Conservation (phyloP, 37 sponge, comb jelly and placozoan species). For the Theonella swinhoei region DNA sequence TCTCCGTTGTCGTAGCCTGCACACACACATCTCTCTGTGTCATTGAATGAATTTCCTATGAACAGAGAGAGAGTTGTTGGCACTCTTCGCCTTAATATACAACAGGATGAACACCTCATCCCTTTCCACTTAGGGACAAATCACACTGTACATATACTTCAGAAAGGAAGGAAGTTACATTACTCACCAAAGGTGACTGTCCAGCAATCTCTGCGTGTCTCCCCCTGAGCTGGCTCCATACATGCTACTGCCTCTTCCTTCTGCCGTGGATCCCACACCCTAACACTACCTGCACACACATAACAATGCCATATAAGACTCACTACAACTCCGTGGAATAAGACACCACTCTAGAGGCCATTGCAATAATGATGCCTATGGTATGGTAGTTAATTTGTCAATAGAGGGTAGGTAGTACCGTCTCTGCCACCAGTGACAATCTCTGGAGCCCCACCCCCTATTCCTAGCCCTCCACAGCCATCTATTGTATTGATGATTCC, state of each 20-base stretch:
- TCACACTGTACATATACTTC: neutral
- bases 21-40: conserved; percentile 92
- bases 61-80: neutral
- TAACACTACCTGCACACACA: conserved; percentile 67
- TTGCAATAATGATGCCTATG: too few species aligned
- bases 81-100: neutral
- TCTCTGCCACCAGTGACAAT: conserved; percentile 98
- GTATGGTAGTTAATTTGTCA: too few species aligned
- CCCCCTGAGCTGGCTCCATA: conserved; percentile 97
- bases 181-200: conserved; percentile 96
- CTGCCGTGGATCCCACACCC: conserved; percentile 98
- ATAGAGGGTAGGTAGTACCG: too few species aligned
- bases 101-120: neutral
- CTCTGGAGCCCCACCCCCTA: conserved; percentile 98
- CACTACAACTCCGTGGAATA: neutral
- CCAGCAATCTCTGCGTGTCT: conserved; percentile 97
- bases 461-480: conserved; percentile 98
- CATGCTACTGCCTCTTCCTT: conserved; percentile 89
- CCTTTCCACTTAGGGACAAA: neutral
- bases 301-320: too few species aligned
- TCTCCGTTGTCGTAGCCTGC: conserved; percentile 99
- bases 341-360: too few species aligned
- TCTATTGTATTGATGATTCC: conserved; percentile 92
- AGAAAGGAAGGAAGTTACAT: too few species aligned
- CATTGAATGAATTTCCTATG: conserved; percentile 91